Base-by-base conservation (phyloP, 2,888 invertebrate genomes). In the Lordiphosa andalusiaca region DNA sequence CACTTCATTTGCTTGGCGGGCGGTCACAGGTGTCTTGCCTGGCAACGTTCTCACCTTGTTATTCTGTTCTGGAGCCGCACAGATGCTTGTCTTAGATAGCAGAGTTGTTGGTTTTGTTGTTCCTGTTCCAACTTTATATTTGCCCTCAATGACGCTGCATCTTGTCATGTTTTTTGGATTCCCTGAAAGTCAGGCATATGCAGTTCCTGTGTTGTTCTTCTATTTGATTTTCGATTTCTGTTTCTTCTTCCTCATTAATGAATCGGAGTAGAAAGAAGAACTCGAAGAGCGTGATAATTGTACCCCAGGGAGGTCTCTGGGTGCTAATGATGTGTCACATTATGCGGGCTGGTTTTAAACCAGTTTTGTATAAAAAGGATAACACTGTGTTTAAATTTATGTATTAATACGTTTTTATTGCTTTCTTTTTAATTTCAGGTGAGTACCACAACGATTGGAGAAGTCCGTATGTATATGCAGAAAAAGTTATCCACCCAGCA, bases 1-100 rank as follows among this genome's bases (percentile, higher is more conserved):
- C 44, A 58, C 48, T 64, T 44, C 37, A 50, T 48, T 54, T 52
- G 58, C 69, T 13, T 61, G 70, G 77, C 84, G 84, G 77, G 77
- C 82, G 84, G 77, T 77, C 77, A 77, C 77, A 77, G 84, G 77
- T 77, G 77, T 75, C 71, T 63, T 63, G 60, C 53, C 64, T 63
- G 37, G 33, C 55, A 49, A 47, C 37, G 58, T 51, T 59, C 46
- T 65, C 47, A 56, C 46, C 56, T 46, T 37, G 42, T 39, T 42
- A 16, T 37, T 19, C 33, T 35, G 12, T 40, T 40, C 40, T 21
- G 40, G 21, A 10, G 21, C 19, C 6, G 3, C 36, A 35, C 64
- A 64, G 64, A 57, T 64, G 64, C 36, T 42, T 42, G 21, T 35
- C n/a, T 12, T 44, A 39, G 23, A 21, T 30, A 41, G 33, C 4